A percentile compares a stretch with the other conserved stretches of the same genome.
Conservation (phyloP, 2,888 invertebrate genomes). For the Xanthia togata region DNA sequence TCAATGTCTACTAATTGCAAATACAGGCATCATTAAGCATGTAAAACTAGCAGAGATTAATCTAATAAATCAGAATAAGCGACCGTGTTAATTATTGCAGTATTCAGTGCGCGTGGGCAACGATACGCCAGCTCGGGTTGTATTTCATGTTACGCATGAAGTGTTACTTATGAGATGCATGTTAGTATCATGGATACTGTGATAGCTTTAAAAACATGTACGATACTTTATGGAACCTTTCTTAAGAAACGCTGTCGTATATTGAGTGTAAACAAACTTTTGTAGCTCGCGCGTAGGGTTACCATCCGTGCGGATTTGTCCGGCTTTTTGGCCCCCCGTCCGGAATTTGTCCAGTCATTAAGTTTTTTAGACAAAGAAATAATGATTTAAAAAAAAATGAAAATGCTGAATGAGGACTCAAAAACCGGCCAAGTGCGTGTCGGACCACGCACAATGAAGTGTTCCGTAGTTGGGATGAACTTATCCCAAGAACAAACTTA, state of each 20-base stretch:
- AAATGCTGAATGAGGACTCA: no score
- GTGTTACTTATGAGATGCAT: conserved; percentile 10
- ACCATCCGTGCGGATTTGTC: not conserved
- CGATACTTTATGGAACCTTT: not conserved
- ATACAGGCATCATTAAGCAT: conserved; percentile 30
- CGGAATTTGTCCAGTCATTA: no score
- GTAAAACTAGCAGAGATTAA: conserved; percentile 22
- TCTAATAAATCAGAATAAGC: conserved; percentile 47
- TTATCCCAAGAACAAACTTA: no score
- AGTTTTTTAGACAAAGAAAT: no score
- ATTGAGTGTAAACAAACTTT: not conserved
- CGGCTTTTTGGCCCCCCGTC: no score
- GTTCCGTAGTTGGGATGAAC: no score
- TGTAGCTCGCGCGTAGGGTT: not conserved
- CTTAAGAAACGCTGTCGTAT: no score
- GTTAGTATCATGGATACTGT: conserved; percentile 24
- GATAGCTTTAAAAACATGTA: not conserved
- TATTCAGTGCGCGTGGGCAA: conserved; percentile 39
- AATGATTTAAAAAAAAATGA: no score
- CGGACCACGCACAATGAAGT: no score
- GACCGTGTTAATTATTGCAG: conserved; percentile 33
- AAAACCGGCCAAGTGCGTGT: no score
- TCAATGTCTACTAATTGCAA: conserved; percentile 24
- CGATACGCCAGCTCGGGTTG: conserved; percentile 19
- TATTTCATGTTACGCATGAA: conserved; percentile 47